phyloP scores from a whole-genome alignment of 2,113 vertebrate genomes.

The Rhagologus leucostigma region DNA sequence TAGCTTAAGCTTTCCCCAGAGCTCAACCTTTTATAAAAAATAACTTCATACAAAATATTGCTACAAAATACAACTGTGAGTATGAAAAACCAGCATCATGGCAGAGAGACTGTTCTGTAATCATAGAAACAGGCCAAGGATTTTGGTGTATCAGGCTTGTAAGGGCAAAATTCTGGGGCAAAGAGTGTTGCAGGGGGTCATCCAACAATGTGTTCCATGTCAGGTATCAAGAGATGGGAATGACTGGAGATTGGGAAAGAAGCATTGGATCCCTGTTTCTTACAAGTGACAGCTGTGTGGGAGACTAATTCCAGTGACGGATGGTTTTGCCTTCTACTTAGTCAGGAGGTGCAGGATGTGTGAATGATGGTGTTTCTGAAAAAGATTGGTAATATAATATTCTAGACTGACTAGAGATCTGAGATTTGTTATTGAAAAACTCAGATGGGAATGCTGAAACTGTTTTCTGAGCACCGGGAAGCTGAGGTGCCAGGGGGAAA shows the following conservation, averaged over 20 bases:
- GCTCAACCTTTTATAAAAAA: slow-evolving; percentile 15
- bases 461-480: not conserved
- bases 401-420: not conserved
- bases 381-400: not conserved
- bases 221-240: not conserved
- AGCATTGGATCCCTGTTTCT: not conserved
- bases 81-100: not conserved
- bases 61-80: not conserved
- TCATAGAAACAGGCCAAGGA: not conserved
- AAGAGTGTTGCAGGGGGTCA: not conserved
- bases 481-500: not conserved
- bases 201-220: not conserved
- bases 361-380: slow-evolving; percentile 25
- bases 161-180: not conserved
- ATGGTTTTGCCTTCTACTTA: not conserved
- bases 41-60: not conserved
- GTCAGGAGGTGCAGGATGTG: not conserved
- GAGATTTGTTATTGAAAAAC: not conserved
- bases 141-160: not conserved
- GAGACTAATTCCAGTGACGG: not conserved
- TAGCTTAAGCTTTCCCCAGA: slow-evolving; percentile 22
- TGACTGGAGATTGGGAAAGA: not conserved
- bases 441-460: not conserved
- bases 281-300: not conserved
- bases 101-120: not conserved